These are phyloP conservation scores for Phortica magna DNA, from an alignment of 2,888 invertebrate genomes.

Conservation along the genomic window DNA sequence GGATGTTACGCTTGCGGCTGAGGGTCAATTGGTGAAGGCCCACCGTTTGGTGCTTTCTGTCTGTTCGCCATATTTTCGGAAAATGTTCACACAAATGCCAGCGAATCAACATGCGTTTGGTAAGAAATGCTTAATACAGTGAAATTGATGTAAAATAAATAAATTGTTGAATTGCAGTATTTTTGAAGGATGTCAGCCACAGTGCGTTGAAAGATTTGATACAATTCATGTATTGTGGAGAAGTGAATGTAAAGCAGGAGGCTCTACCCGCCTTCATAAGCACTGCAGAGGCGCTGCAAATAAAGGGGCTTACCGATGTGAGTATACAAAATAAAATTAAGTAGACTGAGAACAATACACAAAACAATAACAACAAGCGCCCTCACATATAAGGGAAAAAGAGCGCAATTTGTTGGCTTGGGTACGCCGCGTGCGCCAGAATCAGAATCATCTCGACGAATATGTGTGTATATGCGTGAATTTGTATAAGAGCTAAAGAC, in stretches of 20 bases:
- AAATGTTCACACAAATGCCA: constrained; percentile 85
- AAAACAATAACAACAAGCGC: background rate
- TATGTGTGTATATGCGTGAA: constrained; percentile 30
- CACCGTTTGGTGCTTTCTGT: constrained; percentile 86
- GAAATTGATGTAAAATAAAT: background rate
- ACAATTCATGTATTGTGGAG: constrained; percentile 86
- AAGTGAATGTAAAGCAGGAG: constrained; percentile 86
- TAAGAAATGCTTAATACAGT: constrained; percentile 70
- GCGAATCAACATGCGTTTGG: constrained; percentile 84
- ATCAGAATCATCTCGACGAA: background rate
- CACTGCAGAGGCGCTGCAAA: constrained; percentile 86
- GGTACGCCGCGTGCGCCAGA: constrained; percentile 29
- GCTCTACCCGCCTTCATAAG: constrained; percentile 85
- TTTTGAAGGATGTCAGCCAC: constrained; percentile 85
- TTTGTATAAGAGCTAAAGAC: constrained; percentile 28
- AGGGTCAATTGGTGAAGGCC: constrained; percentile 85
- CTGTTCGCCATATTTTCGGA: constrained; percentile 86
- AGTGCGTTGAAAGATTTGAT: constrained; percentile 84
- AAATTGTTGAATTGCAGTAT: constrained; percentile 79
- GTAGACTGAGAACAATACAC: constrained; percentile 51
- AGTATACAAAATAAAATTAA: constrained; percentile 77
- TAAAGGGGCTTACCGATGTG: constrained; percentile 84
- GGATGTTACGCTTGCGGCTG: constrained; percentile 85
- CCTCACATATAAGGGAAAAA: background rate
- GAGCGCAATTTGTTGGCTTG: constrained; percentile 10